phyloP scores from a whole-genome alignment of 2,113 vertebrate genomes.

The Petrocephalus zakoni region DNA sequence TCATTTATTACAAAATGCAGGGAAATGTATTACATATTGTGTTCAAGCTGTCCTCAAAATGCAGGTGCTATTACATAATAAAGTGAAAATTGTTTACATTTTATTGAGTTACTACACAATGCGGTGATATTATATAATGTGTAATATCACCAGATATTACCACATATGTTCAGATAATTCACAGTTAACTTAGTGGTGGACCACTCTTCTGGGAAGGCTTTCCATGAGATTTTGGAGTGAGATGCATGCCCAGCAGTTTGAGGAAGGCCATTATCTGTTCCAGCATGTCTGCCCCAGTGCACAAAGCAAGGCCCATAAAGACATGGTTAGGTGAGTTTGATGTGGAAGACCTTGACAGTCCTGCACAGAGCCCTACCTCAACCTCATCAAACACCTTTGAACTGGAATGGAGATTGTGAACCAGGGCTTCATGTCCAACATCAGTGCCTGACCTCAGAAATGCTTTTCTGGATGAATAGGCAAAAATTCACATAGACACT shows the following conservation, averaged over 20 bases:
- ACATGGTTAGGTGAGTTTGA: background rate
- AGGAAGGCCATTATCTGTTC: background rate
- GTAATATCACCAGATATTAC: too few relatives aligned
- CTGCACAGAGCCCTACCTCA: background rate
- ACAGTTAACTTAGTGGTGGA: background rate
- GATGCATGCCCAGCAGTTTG: background rate
- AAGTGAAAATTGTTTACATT: background rate
- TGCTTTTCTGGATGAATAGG: background rate
- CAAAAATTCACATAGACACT: background rate
- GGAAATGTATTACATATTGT: background rate
- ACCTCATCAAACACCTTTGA: background rate
- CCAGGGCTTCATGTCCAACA: background rate
- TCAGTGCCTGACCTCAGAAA: background rate
- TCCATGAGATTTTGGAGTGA: background rate
- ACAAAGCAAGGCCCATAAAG: background rate
- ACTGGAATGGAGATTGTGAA: background rate
- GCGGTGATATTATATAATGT: background rate
- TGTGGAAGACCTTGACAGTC: background rate
- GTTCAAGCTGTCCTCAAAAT: background rate
- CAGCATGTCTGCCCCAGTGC: too few relatives aligned
- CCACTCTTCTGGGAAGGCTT: background rate
- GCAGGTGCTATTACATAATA: background rate
- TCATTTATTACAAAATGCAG: background rate
- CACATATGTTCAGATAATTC: too few relatives aligned
- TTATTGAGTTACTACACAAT: background rate